phyloP scores from a whole-genome alignment of 2,888 invertebrate genomes.

The Xestia rhomboidea region DNA sequence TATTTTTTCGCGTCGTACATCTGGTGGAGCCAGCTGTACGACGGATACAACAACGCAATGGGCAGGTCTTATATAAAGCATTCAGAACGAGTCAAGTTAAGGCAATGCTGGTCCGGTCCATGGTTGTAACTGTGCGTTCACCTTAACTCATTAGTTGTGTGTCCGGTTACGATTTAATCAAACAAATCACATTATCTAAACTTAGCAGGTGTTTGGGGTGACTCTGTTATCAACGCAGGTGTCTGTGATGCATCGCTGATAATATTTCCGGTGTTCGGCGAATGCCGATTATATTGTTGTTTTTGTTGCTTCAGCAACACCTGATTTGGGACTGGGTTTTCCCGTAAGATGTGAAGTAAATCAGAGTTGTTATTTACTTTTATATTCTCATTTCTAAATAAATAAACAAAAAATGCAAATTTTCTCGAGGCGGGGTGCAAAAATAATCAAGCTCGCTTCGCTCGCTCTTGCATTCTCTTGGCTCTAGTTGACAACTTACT shows the following conservation, averaged over 20 bases:
- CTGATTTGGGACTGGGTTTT: neutral
- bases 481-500: no score
- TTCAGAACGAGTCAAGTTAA: neutral
- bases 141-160: neutral
- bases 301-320: neutral
- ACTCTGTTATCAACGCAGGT: constrained; percentile 25
- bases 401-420: no score
- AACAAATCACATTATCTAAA: neutral
- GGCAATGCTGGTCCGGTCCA: neutral
- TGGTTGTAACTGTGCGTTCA: neutral
- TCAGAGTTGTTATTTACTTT: neutral
- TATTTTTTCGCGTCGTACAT: neutral
- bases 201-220: neutral
- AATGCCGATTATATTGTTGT: neutral
- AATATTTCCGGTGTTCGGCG: neutral
- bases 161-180: constrained; percentile 10
- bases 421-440: no score
- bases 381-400: no score
- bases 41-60: neutral
- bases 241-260: constrained; percentile 13
- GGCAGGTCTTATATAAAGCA: neutral
- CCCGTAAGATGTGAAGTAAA: neutral
- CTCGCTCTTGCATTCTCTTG: no score
- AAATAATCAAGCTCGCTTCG: no score
- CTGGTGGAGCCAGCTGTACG: neutral